These are phyloP conservation scores for Streblospio benedicti DNA, from an alignment of 1,140 invertebrate species.

Conservation along the genomic window DNA sequence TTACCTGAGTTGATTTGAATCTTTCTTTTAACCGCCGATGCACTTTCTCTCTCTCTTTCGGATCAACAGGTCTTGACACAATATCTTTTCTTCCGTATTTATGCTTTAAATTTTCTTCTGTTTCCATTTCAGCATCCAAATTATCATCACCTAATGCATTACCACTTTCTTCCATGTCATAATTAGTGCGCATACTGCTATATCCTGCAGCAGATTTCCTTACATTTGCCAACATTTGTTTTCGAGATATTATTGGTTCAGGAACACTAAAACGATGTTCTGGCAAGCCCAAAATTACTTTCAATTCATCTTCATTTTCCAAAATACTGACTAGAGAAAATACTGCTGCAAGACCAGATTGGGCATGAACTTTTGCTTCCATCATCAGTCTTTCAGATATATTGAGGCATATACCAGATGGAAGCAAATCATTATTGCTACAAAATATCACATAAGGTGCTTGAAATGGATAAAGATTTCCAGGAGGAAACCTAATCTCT, in stretches of 20 bases:
- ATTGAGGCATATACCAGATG: slow-evolving; percentile 28
- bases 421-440: slow-evolving; percentile 23
- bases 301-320: slow-evolving; percentile 28
- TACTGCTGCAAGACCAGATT: slow-evolving; percentile 24
- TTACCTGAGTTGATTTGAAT: too few relatives aligned
- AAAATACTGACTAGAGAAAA: slow-evolving; percentile 35
- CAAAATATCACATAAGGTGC: slow-evolving; percentile 34
- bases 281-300: slow-evolving; percentile 24
- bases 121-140: too few relatives aligned
- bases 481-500: slow-evolving; percentile 34
- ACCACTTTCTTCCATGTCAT: too few relatives aligned
- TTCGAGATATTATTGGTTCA: slow-evolving; percentile 9
- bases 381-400: slow-evolving; percentile 32
- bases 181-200: too few relatives aligned
- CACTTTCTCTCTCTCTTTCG: too few relatives aligned
- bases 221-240: too few relatives aligned
- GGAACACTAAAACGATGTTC: slow-evolving; percentile 26
- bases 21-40: too few relatives aligned
- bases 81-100: too few relatives aligned
- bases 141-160: too few relatives aligned
- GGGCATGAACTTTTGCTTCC: slow-evolving; percentile 26
- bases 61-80: too few relatives aligned
- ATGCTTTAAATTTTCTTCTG: too few relatives aligned
- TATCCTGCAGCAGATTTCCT: too few relatives aligned
- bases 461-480: slow-evolving; percentile 34